Evolutionary conservation across 2,797 vertebrate species (phyloP).

Genomic region (Sebastes hubbsi): DNA sequence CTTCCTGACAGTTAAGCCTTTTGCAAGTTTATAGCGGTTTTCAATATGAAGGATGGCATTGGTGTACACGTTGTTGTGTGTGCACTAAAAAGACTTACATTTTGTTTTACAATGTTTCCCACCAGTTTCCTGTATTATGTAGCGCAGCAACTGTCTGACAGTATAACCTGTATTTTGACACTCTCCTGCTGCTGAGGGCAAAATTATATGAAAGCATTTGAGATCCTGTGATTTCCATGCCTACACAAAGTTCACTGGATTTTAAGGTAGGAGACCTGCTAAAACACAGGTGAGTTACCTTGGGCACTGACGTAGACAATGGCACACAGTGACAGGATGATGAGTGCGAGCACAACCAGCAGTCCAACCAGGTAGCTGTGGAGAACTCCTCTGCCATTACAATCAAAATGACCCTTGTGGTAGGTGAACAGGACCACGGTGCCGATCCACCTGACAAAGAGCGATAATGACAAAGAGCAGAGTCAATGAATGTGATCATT

Average conservation of each 20-base stretch:
- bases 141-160: background rate
- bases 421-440: slow-evolving; percentile 86
- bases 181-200: too few relatives aligned
- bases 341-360: slow-evolving; percentile 85
- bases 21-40: background rate
- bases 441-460: slow-evolving; percentile 88
- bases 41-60: background rate
- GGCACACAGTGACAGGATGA: slow-evolving; percentile 85
- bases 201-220: too few relatives aligned
- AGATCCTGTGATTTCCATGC: background rate
- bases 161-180: background rate
- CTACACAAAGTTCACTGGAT: background rate
- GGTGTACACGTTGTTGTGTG: background rate
- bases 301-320: slow-evolving; percentile 92
- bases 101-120: background rate
- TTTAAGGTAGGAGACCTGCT: background rate
- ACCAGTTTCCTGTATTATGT: background rate
- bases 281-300: slow-evolving; percentile 77
- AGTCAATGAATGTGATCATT: background rate
- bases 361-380: slow-evolving; percentile 91
- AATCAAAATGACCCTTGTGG: slow-evolving; percentile 87
- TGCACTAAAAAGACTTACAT: background rate
- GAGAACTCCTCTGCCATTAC: slow-evolving; percentile 84
- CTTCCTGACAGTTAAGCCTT: background rate
- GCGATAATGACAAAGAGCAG: background rate